Conservation (phyloP, 1,140 invertebrate genomes). For the Propsilocerus akamusi region DNA sequence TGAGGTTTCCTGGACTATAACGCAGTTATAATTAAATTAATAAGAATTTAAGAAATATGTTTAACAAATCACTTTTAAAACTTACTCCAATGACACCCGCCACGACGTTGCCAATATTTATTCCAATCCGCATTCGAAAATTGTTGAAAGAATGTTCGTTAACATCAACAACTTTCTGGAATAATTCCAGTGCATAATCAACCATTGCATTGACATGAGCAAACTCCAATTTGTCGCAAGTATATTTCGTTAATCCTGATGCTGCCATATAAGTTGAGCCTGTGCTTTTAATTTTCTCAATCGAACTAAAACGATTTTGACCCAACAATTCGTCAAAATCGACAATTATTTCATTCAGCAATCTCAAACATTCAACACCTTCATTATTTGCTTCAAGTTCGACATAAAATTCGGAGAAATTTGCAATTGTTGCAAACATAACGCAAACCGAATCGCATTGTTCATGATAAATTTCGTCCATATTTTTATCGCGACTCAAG, state of each 20-base stretch:
- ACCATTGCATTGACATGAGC: conserved; percentile 76
- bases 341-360: conserved; percentile 93
- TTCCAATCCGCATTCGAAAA: conserved; percentile 84
- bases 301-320: conserved; percentile 66
- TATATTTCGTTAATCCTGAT: conserved; percentile 64
- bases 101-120: conserved; percentile 88
- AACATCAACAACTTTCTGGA: conserved; percentile 71
- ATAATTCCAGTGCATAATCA: conserved; percentile 73
- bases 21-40: too few species aligned
- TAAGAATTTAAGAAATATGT: neutral
- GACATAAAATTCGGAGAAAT: conserved; percentile 94
- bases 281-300: conserved; percentile 96
- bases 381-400: conserved; percentile 89
- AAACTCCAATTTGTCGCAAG: conserved; percentile 56
- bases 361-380: conserved; percentile 81
- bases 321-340: conserved; percentile 86
- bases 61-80: conserved; percentile 36
- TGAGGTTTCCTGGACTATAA: conserved; percentile 58
- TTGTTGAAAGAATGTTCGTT: conserved; percentile 96
- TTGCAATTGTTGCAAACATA: conserved; percentile 90
- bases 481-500: conserved; percentile 59
- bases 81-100: conserved; percentile 92
- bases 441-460: conserved; percentile 89
- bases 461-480: conserved; percentile 81
- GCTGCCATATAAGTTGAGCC: conserved; percentile 95